Evolutionary conservation across 2,888 invertebrate genomes (phyloP).

Genomic region (Caenorhabditis drosophilae): DNA sequence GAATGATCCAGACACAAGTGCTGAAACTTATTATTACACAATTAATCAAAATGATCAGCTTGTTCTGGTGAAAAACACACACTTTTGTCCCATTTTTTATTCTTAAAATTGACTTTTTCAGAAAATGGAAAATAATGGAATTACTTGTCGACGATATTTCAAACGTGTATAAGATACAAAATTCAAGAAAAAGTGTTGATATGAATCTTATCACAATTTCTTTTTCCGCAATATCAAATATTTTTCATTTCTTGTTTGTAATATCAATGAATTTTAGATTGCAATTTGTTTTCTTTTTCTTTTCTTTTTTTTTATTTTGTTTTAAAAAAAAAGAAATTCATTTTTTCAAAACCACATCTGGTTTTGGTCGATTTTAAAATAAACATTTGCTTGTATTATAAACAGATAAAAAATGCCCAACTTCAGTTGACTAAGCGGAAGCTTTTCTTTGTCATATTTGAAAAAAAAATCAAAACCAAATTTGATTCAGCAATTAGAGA

Average conservation of each 20-base stretch:
- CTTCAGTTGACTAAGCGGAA: no score
- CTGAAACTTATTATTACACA: constrained; percentile 64
- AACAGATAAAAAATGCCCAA: no score
- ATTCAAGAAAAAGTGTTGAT: not conserved
- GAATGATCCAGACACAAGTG: constrained; percentile 61
- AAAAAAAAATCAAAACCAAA: no score
- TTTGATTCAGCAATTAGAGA: no score
- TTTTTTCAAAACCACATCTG: no score
- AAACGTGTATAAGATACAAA: constrained; percentile 42
- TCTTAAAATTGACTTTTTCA: constrained; percentile 16
- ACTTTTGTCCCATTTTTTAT: not conserved
- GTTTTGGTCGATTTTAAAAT: no score
- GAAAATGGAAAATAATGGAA: constrained; percentile 63
- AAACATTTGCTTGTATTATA: no score
- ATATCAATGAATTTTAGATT: not conserved
- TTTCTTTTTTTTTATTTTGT: no score
- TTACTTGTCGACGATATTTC: constrained; percentile 66
- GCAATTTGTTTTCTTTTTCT: constrained; percentile 1
- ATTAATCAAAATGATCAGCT: constrained; percentile 59
- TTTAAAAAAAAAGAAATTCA: no score
- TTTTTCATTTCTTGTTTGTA: not conserved
- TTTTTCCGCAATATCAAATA: no score
- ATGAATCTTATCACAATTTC: no score
- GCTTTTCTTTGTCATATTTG: no score
- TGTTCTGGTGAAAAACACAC: constrained; percentile 44